Conservation (phyloP, 2,888 invertebrate genomes). For the Hermaeophaga mercurialis region DNA sequence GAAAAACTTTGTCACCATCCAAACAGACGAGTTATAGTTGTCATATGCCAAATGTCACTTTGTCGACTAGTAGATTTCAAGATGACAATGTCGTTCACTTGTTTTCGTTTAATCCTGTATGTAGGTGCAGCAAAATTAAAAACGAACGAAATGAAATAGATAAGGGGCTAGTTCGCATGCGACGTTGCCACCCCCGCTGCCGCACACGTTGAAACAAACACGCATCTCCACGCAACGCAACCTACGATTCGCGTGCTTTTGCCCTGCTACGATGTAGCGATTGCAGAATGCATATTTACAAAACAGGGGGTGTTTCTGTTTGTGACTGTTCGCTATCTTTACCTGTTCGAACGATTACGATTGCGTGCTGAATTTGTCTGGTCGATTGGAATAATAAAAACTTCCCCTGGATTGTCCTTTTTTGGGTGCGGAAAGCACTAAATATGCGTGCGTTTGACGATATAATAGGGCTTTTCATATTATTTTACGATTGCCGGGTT, state of each 20-base stretch:
- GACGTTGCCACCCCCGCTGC: slow-evolving; percentile 4
- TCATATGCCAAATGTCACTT: too few species aligned
- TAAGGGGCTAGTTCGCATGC: slow-evolving; percentile 8
- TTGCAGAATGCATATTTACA: slow-evolving; percentile 31
- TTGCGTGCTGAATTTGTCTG: background rate
- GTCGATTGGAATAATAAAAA: slow-evolving; percentile 4
- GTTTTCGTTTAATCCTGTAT: background rate
- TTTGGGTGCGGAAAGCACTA: slow-evolving; percentile 1
- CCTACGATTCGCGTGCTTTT: slow-evolving; percentile 19
- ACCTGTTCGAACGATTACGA: background rate
- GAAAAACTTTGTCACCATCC: too few species aligned
- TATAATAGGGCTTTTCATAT: too few species aligned
- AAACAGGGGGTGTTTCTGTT: slow-evolving; percentile 17
- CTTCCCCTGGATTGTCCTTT: background rate
- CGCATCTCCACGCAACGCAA: slow-evolving; percentile 11
- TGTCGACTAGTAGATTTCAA: too few species aligned
- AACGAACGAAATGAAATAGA: background rate
- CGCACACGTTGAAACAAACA: slow-evolving; percentile 3
- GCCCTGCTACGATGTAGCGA: slow-evolving; percentile 16
- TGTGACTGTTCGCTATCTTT: slow-evolving; percentile 8
- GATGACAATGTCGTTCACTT: too few species aligned
- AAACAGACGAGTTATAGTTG: too few species aligned
- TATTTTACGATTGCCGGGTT: too few species aligned
- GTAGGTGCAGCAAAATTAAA: slow-evolving; percentile 1
- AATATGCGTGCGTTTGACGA: slow-evolving; percentile 2